Evolutionary conservation across 2,888 invertebrate genomes (phyloP), one percentile per base, ranked within the genome.

Genomic region (Machimus atricapillus): DNA sequence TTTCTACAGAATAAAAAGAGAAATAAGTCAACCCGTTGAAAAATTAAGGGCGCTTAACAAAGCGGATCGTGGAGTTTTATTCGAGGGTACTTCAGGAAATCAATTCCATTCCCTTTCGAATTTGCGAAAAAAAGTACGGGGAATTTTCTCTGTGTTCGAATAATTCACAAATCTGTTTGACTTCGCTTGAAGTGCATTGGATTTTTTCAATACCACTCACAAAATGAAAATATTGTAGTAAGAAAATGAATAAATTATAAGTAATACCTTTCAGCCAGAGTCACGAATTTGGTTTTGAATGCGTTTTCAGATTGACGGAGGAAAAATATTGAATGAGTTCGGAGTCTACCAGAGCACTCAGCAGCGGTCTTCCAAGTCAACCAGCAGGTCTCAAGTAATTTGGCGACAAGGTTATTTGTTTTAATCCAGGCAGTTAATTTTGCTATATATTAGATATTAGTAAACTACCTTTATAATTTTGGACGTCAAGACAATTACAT

Each of bases 401-500:
- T 19, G 56, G n/a, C 56, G 56, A n/a, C 7, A 56, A n/a, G n/a
- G n/a, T n/a, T 19, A 8, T n/a, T 23, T 58, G 3, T n/a, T 66
- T 12, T 66, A 19, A 66, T 23, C 7, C 3, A 56, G 27, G 52
- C 79, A 79, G 43, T 14, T 40, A 19, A 12, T 40, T 78, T 52
- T 23, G n/a, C n/a, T n/a, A n/a, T n/a, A n/a, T n/a, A 31, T 31
- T 46, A 78, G 23, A n/a, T 27, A 31, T 79, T 79, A 79, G 79
- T 79, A 79, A 27, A 52, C 79, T 79, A 79, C 5, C 52, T 79
- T 52, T 31, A 27, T 79, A 79, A 79, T 52, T 78, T 78, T 46
- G 16, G 78, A 78, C 78, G 14, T 12, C 43, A 37, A 37, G 34
- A 78, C 40, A 78, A 43, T 40, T 43, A 31, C 31, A 31, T 31